phyloP scores from a whole-genome alignment of 1,140 invertebrate species.

The Andrena cerasifolii region DNA sequence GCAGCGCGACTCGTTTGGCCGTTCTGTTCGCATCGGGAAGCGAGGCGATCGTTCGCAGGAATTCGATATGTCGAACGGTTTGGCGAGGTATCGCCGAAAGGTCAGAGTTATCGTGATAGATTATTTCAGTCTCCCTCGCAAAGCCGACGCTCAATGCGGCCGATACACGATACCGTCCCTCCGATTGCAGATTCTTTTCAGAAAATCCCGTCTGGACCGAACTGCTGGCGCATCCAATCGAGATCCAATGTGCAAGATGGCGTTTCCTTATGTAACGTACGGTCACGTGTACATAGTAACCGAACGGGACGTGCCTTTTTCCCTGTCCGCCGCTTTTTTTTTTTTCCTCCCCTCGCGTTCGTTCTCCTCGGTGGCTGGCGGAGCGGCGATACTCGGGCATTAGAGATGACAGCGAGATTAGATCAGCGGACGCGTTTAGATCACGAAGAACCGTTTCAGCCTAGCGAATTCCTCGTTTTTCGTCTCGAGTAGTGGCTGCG shows the following conservation, averaged over 20 bases:
- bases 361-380: slow-evolving; percentile 11
- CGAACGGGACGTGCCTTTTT: slow-evolving; percentile 18
- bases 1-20: background rate
- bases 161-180: slow-evolving; percentile 36
- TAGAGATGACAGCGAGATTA: slow-evolving; percentile 27
- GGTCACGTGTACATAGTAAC: slow-evolving; percentile 5
- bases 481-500: no score
- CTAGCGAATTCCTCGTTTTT: background rate
- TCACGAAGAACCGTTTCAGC: background rate
- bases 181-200: slow-evolving; percentile 47
- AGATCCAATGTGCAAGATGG: slow-evolving; percentile 54
- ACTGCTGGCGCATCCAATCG: slow-evolving; percentile 51
- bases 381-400: background rate
- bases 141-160: slow-evolving; percentile 25
- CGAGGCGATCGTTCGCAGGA: background rate
- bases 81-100: slow-evolving; percentile 30
- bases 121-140: slow-evolving; percentile 38
- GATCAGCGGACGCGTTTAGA: slow-evolving; percentile 4
- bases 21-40: background rate
- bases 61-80: background rate
- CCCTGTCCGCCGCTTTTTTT: background rate
- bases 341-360: background rate
- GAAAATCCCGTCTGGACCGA: slow-evolving; percentile 47
- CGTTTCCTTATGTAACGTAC: slow-evolving; percentile 47
- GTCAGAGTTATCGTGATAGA: slow-evolving; percentile 41